Conservation (phyloP, 2,888 invertebrate species). For the Meloe dianella region DNA sequence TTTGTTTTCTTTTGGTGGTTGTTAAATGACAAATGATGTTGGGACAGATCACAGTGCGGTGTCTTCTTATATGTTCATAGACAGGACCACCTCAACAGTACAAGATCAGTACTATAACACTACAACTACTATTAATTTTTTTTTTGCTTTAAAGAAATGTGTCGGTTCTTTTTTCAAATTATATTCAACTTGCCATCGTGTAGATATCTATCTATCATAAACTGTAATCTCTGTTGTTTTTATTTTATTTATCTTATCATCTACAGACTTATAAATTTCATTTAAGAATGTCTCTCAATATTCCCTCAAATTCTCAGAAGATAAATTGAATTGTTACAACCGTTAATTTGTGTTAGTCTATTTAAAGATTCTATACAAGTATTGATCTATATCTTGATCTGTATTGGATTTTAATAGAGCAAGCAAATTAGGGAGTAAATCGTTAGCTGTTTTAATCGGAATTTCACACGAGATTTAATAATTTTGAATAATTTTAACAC, state of each 20-base stretch:
- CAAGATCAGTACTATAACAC: conserved; percentile 43
- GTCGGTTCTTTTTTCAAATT: conserved; percentile 33
- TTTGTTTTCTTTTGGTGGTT: conserved; percentile 23
- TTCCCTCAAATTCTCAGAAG: neutral
- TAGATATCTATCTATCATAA: neutral
- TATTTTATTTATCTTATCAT: neutral
- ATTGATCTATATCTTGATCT: too few species aligned
- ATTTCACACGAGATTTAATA: too few species aligned
- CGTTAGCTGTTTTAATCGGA: too few species aligned
- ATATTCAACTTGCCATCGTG: conserved; percentile 3
- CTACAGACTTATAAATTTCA: neutral
- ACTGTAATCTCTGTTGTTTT: neutral
- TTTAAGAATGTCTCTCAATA: neutral
- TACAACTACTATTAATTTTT: conserved; percentile 47
- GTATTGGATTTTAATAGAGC: too few species aligned
- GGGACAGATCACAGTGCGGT: conserved; percentile 56
- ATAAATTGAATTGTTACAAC: too few species aligned
- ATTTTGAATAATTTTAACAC: too few species aligned
- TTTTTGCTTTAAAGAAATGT: conserved; percentile 42
- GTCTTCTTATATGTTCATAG: conserved; percentile 46
- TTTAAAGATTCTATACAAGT: neutral
- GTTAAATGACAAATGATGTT: conserved; percentile 60
- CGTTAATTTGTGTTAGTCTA: too few species aligned
- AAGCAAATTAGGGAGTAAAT: too few species aligned
- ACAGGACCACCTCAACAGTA: conserved; percentile 54